Evolutionary conservation across 2,113 vertebrate genomes (phyloP).

Genomic region (Otis tarda): DNA sequence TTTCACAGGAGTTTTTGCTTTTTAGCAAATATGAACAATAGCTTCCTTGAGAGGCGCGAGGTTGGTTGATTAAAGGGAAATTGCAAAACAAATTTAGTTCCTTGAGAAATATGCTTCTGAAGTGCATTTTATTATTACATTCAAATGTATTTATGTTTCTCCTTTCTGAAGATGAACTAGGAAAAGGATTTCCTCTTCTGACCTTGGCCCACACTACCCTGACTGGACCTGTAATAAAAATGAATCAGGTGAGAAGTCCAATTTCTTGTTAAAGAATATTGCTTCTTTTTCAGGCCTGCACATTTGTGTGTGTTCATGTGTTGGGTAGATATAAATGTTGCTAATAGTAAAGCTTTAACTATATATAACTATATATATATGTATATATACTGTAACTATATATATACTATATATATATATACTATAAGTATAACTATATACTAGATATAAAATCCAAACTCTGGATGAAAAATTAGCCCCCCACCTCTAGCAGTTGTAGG

Average conservation of each 20-base stretch:
- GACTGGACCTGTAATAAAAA: conserved; percentile 58
- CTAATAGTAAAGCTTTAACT: background rate
- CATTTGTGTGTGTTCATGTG: background rate
- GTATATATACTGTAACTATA: too few relatives aligned
- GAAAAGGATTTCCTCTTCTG: conserved; percentile 67
- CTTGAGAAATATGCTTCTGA: background rate
- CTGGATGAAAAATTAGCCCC: background rate
- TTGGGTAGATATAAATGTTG: background rate
- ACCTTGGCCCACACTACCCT: conserved; percentile 54
- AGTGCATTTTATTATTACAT: background rate
- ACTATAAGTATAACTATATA: background rate
- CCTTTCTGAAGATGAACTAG: conserved; percentile 59
- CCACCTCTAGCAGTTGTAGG: background rate
- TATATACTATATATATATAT: too few relatives aligned
- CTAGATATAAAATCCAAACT: background rate
- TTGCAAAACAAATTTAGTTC: background rate
- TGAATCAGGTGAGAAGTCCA: conserved; percentile 56
- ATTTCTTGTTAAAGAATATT: background rate
- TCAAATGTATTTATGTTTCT: conserved; percentile 13
- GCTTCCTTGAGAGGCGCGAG: background rate
- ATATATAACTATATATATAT: too few relatives aligned
- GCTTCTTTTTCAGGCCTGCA: background rate
- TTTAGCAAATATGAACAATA: background rate
- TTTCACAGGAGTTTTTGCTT: background rate
- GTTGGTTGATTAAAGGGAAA: background rate